phyloP scores from a whole-genome alignment of 1,140 invertebrate genomes.

The Babylonia areolata region DNA sequence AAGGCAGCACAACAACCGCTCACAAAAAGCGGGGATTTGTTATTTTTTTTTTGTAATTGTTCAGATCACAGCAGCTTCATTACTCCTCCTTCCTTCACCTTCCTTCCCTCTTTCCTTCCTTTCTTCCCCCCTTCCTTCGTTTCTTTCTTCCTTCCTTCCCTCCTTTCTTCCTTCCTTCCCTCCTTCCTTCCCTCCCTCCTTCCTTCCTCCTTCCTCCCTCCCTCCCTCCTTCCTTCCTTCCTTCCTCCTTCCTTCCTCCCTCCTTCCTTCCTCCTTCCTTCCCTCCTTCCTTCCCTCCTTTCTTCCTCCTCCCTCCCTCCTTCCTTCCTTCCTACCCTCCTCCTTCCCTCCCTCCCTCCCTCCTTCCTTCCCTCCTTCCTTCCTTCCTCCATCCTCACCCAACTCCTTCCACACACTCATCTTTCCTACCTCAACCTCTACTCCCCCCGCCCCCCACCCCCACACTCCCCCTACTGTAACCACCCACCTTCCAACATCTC shows the following conservation, averaged over 20 bases:
- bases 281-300: background rate
- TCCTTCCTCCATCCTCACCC: too few relatives aligned
- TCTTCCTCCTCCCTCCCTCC: background rate
- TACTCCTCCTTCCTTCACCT: background rate
- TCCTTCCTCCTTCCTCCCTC: background rate
- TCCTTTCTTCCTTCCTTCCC: background rate
- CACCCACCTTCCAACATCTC: too few relatives aligned
- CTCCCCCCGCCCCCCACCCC: too few relatives aligned
- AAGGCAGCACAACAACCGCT: too few relatives aligned
- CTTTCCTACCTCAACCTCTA: too few relatives aligned
- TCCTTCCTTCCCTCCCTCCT: background rate
- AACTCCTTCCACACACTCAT: too few relatives aligned
- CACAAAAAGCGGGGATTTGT: too few relatives aligned
- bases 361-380: background rate
- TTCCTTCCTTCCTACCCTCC: background rate
- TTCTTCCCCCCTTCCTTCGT: background rate
- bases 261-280: background rate
- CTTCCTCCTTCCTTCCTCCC: background rate
- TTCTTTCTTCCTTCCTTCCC: background rate
- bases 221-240: background rate
- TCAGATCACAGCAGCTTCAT: too few relatives aligned
- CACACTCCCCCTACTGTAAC: too few relatives aligned
- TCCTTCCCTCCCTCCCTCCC: background rate
- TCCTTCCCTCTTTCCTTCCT: background rate
- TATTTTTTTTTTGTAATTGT: too few relatives aligned